A percentile compares a stretch with the other conserved stretches of the same genome.
Conservation (phyloP, 2,888 invertebrate species). For the Leucoma salicis region DNA sequence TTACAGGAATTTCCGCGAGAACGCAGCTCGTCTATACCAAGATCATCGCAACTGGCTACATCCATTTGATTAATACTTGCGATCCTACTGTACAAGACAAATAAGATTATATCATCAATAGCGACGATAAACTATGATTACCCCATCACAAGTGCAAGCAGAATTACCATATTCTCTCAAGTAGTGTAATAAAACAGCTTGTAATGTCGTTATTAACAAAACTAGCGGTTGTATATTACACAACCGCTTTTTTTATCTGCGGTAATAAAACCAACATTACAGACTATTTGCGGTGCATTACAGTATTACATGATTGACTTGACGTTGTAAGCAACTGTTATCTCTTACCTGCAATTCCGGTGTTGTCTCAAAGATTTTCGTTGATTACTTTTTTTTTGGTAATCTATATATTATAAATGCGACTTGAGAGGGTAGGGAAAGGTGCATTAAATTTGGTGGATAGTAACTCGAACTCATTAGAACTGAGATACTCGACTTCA, state of each 20-base stretch:
- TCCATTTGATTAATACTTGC: too few relatives aligned
- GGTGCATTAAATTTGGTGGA: too few relatives aligned
- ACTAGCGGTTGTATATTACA: slow-evolving; percentile 25
- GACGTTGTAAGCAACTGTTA: slow-evolving; percentile 33
- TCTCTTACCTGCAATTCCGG: too few relatives aligned
- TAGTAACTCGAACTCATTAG: too few relatives aligned
- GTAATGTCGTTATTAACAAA: slow-evolving; percentile 13
- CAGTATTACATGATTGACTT: slow-evolving; percentile 50
- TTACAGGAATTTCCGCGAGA: too few relatives aligned
- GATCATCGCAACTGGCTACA: too few relatives aligned
- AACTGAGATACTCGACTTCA: too few relatives aligned
- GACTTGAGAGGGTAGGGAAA: too few relatives aligned
- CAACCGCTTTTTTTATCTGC: slow-evolving; percentile 39
- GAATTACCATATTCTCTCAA: slow-evolving; percentile 17
- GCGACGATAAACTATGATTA: slow-evolving; percentile 5
- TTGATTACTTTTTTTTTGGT: too few relatives aligned
- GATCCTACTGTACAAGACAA: background rate
- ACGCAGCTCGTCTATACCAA: too few relatives aligned
- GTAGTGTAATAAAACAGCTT: slow-evolving; percentile 10
- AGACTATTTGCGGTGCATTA: slow-evolving; percentile 32
- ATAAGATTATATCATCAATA: background rate
- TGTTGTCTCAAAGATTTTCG: too few relatives aligned
- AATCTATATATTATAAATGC: too few relatives aligned
- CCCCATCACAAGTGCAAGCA: slow-evolving; percentile 7
- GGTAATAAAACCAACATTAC: slow-evolving; percentile 44